Base-by-base conservation (phyloP, 2,888 invertebrate genomes). In the Leucophora obtusa region DNA sequence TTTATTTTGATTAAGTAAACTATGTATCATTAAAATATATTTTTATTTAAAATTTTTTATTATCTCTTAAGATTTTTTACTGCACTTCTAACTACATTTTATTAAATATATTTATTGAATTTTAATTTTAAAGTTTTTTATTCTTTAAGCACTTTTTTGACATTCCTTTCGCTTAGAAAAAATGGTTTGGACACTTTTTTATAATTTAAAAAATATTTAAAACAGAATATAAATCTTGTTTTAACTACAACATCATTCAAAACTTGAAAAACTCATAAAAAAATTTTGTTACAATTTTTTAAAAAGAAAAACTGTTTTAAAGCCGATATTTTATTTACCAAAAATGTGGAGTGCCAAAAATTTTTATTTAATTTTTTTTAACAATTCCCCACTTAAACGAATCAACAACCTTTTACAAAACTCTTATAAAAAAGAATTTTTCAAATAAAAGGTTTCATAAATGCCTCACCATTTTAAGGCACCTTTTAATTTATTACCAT, bases 271-370 rank as follows among this genome's bases (percentile, higher is more conserved):
- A 11, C 4, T 7, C 53, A 77, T 11, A 53, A 4, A 33, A 21
- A 58, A 54, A 15, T 38, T 63, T 72, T 76, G 68, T 58, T 69
- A 68, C 56, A 74, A 78, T 56, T 73, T 77, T 78, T 63, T 38
- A 18, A 68, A 47, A 76, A 71, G 72, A 82, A 82, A 83, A 83
- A 82, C 77, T 83, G 79, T 71, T 80, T 76, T 69, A 76, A 82
- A 79, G 60, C 78, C 80, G 35, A 79, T 70, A 78, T 63, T 65
- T 83, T n/a, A 35, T 17, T 51, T 2, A 14, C 4, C 1, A 56
- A 59, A 33, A 50, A 24, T 33, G 24, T 35, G 50, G 35, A 66
- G 77, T 77, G 81, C 81, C 81, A 81, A 81, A 77, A 21, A 17
- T 21, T 65, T 65, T 33, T 6, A 43, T 35, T 51, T 10, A 43